Percentiles rank a stretch among this genome's conserved stretches.
Conservation (phyloP, 2,888 invertebrate species). For the Aquatica leii region DNA sequence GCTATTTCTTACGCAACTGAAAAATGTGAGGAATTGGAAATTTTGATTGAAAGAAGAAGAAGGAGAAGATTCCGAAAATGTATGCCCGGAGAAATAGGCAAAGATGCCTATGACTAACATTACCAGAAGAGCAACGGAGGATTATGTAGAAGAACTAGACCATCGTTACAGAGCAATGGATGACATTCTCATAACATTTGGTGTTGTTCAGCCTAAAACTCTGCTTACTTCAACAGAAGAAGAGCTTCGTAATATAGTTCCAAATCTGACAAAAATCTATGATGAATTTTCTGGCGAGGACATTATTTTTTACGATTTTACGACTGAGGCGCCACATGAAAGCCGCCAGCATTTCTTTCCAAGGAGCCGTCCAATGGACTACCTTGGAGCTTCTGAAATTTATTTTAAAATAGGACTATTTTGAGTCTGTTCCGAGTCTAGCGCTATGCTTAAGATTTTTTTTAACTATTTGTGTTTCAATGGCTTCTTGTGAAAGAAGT, state of each 20-base stretch:
- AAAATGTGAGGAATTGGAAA: background rate
- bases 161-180: background rate
- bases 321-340: background rate
- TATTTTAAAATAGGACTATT: background rate
- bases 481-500: too few relatives aligned
- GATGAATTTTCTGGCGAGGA: background rate
- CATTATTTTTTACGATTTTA: background rate
- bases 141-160: background rate
- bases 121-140: background rate
- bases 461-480: too few relatives aligned
- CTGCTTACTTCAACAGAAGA: background rate
- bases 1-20: background rate
- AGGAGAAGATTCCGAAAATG: background rate
- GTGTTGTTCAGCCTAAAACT: background rate
- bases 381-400: background rate
- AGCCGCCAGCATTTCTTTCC: background rate
- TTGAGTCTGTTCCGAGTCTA: too few relatives aligned
- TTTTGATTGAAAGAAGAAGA: background rate
- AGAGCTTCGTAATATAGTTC: background rate
- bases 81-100: background rate
- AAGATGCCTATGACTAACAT: background rate
- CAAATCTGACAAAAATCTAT: background rate
- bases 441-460: too few relatives aligned
- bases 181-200: background rate
- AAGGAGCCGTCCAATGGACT: conserved; percentile 1